Evolutionary conservation across 2,113 vertebrate species (phyloP), one percentile per base, ranked within the genome.

Genomic region (Colossoma macropomum): DNA sequence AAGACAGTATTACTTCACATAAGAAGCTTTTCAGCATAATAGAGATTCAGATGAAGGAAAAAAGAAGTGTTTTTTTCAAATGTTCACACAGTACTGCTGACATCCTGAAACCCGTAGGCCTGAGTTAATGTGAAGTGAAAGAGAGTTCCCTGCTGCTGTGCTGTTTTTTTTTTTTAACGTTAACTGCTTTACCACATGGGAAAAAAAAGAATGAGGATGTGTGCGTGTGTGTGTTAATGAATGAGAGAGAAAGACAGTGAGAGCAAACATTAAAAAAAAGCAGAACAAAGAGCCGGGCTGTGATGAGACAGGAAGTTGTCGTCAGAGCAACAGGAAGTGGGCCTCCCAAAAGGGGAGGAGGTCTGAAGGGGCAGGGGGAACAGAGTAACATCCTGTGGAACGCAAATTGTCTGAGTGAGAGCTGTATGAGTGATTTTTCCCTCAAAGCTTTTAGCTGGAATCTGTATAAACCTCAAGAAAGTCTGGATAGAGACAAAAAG

Each of bases 301-400:
- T 17, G 72, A 77, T 85, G 72, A 86, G 85, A 91, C 85, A 91
- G 92, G 92, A 95, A 94, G 87, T 86, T 82, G 74, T 86, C 85
- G 89, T 93, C 91, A 92, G 79, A 84, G 78, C 80, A 76, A 88
- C 91, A 94, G 93, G 93, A 94, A 94, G 88, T 82, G 86, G 88
- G 89, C 92, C 90, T 91, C 91, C 89, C 86, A 78, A 74, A 73
- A 16, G 84, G 78, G 41, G 80, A 84, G 87, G 32, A 13, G 52
- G 84, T 34, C 52, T 73, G 38, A 70, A 79, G 69, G 72, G 59
- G 73, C 28, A 48, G 66, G 88, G 81, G 63, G 69, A 54, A 80
- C 65, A 30, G 69, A 30, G 41, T 13, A 78, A 86, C 87, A 93
- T 94, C 93, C 94, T 93, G 91, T 92, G 86, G 77, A 85, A 89